Evolutionary conservation across 2,888 invertebrate species (phyloP).

Genomic region (Melipona beecheii): DNA sequence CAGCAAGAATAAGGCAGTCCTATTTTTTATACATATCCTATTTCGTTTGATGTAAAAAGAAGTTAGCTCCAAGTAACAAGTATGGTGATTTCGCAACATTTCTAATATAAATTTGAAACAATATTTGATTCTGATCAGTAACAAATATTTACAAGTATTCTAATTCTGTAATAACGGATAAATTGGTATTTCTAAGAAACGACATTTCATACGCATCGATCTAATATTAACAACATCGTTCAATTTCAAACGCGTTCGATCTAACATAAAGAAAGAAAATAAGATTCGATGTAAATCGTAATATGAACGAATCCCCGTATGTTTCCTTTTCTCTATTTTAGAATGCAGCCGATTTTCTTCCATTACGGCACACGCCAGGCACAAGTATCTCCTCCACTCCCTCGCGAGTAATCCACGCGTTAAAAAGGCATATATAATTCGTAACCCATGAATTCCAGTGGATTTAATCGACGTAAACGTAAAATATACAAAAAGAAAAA

Average conservation of each 20-base stretch:
- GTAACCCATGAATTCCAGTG: slow-evolving; percentile 18
- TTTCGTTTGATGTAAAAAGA: no score
- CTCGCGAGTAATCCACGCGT: slow-evolving; percentile 20
- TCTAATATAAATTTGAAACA: no score
- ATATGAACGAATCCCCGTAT: slow-evolving; percentile 34
- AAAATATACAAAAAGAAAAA: slow-evolving; percentile 8
- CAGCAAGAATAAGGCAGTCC: no score
- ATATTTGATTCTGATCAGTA: no score
- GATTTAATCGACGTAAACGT: slow-evolving; percentile 31
- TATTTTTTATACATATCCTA: no score
- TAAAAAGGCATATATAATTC: slow-evolving; percentile 27
- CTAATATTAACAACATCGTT: background rate
- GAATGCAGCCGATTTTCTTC: slow-evolving; percentile 49
- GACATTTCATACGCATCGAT: no score
- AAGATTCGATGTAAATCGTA: slow-evolving; percentile 20
- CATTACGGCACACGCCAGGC: slow-evolving; percentile 56
- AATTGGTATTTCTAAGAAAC: no score
- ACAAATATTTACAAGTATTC: no score
- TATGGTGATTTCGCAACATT: no score
- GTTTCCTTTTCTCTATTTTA: slow-evolving; percentile 17
- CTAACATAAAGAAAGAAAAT: slow-evolving; percentile 28
- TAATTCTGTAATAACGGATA: no score
- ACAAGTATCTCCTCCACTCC: slow-evolving; percentile 32
- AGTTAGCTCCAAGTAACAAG: no score
- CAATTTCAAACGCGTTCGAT: slow-evolving; percentile 3